Base-by-base conservation (phyloP, 2,888 invertebrate genomes). In the Orchesellides sinensis region DNA sequence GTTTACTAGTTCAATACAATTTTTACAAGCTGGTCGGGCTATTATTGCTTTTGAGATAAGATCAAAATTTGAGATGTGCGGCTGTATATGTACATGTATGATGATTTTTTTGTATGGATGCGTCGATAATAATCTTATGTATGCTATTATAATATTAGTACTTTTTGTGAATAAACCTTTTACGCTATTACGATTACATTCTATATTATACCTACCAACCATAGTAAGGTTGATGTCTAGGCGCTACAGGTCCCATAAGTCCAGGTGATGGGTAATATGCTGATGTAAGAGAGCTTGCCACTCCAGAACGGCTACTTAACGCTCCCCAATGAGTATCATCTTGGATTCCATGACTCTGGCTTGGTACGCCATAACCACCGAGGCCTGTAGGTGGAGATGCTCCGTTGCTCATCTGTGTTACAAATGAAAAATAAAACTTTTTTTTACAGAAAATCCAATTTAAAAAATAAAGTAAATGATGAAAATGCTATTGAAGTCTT, bases 291-390 rank as follows among this genome's bases (percentile, higher is more conserved):
- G 86, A 83, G n/a, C 86, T 86, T 8, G 86, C 61, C 78, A 88
- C 86, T 45, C 83, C 85, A 56, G 85, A 66, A 12, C 88, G 82
- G 45, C 87, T 84, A 61, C 84, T 84, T 21, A 88, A 66, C 2
- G 85, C 83, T 23, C 86, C 87, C 88, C 88, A 88, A 65, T 84
- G 84, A 40, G 84, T 77, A 45, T 88, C 88, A 27, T 88, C 88
- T 63, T 85, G 85, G 63, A 87, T 84, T 47, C 86, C 86, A 74
- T 84, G 84, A 65, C 85, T 74, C 61, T 85, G 86, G 83, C 86
- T 83, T 40, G 83, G 47, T 35, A 84, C 75, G 14, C 83, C 84
- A 63, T 86, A 86, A 29, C 84, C 83, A 72, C 85, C 83, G 10
- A 85, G 72, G 45, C 83, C 83, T 68, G 84, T 79, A 21, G 86